Percentiles rank a stretch among this genome's conserved stretches.
These are phyloP conservation scores for Caenorhabditis becei DNA, from an alignment of 2,888 invertebrate species.

Conservation along the genomic window DNA sequence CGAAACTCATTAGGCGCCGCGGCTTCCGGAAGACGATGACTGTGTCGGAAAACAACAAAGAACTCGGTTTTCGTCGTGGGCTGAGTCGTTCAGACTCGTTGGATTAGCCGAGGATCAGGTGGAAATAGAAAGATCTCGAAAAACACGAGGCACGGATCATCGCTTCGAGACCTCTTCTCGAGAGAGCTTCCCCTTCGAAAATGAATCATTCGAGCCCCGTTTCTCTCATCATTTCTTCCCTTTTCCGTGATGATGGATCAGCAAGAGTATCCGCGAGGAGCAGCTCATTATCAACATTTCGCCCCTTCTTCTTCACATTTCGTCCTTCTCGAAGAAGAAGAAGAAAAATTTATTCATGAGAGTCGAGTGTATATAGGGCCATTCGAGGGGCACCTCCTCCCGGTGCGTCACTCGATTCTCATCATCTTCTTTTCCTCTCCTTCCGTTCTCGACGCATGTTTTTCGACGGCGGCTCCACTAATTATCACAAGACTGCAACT, in stretches of 20 bases:
- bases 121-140: background rate
- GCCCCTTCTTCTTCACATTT: constrained; percentile 11
- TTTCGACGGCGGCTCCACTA: constrained; percentile 13
- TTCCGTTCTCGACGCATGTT: background rate
- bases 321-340: constrained; percentile 13
- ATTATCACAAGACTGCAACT: background rate
- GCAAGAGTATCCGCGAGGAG: constrained; percentile 14
- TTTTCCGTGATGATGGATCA: constrained; percentile 37
- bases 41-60: constrained; percentile 1
- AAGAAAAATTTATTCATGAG: constrained; percentile 50
- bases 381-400: constrained; percentile 12
- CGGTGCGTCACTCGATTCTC: constrained; percentile 27
- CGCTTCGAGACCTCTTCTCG: no score
- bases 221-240: background rate
- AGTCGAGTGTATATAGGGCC: background rate
- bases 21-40: constrained; percentile 22
- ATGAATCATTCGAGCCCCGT: background rate
- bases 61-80: constrained; percentile 6
- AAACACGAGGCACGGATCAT: no score
- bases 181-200: background rate
- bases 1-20: constrained; percentile 27
- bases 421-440: constrained; percentile 10
- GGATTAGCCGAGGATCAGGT: background rate
- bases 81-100: background rate
- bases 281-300: constrained; percentile 16